A percentile compares a stretch with the other conserved stretches of the same genome.
These are phyloP conservation scores for Muscicapa comitata DNA, from an alignment of 2,797 vertebrate genomes.

Conservation along the genomic window DNA sequence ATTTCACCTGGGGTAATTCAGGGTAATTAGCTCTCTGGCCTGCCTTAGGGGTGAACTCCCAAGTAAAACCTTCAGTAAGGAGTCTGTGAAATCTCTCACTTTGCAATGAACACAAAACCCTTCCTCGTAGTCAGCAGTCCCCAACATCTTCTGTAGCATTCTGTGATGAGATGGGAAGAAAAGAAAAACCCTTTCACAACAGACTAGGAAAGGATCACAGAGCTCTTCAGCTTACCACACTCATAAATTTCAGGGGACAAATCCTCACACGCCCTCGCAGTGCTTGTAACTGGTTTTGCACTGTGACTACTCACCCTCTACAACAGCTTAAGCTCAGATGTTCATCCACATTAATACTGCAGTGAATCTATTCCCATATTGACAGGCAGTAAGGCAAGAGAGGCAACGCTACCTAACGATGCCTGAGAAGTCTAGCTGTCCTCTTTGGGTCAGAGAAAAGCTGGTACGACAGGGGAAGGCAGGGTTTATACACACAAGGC, in stretches of 20 bases:
- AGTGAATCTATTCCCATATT: neutral
- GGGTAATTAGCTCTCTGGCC: neutral
- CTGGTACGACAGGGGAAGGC: neutral
- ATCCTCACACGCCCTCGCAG: neutral
- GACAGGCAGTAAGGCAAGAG: neutral
- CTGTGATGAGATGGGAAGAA: neutral
- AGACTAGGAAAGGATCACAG: neutral
- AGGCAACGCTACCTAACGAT: neutral
- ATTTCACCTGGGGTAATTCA: neutral
- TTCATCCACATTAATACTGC: neutral
- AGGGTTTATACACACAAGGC: neutral
- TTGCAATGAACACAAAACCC: neutral
- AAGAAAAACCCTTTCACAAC: neutral
- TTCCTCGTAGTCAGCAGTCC: neutral
- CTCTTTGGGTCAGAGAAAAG: neutral
- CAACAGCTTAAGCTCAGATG: conserved; percentile 1
- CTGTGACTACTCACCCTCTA: neutral
- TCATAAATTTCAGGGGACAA: conserved; percentile 36
- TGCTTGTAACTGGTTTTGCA: neutral
- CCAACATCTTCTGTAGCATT: neutral
- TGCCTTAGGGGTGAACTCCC: neutral
- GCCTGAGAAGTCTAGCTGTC: neutral
- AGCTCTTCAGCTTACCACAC: neutral
- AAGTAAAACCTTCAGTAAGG: neutral
- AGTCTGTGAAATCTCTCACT: neutral